These are phyloP conservation scores for Noctua janthina DNA, from an alignment of 2,888 invertebrate species.

Conservation along the genomic window DNA sequence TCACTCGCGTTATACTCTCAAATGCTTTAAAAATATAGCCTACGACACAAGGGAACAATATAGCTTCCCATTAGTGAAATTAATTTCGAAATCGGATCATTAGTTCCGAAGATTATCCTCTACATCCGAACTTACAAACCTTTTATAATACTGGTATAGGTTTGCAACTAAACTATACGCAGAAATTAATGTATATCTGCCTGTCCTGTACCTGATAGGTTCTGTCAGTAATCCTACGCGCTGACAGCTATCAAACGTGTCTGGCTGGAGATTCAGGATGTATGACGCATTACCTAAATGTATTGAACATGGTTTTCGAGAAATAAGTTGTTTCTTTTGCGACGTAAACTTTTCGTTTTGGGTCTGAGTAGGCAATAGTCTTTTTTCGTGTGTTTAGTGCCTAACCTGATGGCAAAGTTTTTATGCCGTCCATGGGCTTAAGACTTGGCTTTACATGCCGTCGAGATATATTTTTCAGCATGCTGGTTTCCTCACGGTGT, in stretches of 20 bases:
- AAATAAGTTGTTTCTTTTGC: background rate
- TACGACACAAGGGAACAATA: background rate
- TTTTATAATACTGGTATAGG: background rate
- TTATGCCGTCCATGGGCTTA: too few relatives aligned
- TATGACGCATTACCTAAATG: background rate
- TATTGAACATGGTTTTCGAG: background rate
- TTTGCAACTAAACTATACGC: background rate
- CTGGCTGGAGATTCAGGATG: background rate
- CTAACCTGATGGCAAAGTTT: too few relatives aligned
- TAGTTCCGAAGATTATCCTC: background rate
- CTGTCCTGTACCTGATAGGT: background rate
- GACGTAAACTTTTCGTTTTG: background rate
- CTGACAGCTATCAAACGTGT: background rate
- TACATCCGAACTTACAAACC: background rate
- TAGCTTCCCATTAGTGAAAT: background rate
- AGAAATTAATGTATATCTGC: background rate
- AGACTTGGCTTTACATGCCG: too few relatives aligned
- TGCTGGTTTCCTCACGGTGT: too few relatives aligned
- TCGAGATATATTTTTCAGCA: too few relatives aligned
- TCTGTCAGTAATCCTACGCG: conserved; percentile 7
- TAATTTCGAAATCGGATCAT: background rate
- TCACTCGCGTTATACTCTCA: background rate
- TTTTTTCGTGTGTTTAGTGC: too few relatives aligned
- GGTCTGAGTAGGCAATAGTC: background rate
- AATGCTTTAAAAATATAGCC: background rate